Conservation (phyloP, 2,888 invertebrate species). For the Hanleya hanleyi region DNA sequence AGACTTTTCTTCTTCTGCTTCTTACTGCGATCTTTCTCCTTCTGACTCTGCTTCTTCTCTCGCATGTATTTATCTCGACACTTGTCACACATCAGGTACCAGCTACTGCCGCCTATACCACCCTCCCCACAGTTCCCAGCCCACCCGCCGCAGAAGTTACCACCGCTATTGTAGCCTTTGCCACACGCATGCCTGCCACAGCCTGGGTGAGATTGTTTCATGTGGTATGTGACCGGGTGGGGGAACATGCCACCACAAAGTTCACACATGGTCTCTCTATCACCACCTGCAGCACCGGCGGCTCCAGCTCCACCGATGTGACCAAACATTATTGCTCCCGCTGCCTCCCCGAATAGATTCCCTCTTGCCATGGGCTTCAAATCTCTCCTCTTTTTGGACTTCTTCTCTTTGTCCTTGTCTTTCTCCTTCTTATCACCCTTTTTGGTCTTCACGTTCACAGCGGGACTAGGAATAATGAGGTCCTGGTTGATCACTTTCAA, state of each 20-base stretch:
- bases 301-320: conserved; percentile 15
- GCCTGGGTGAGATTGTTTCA: conserved; percentile 91
- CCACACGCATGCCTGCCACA: conserved; percentile 90
- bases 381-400: conserved; percentile 78
- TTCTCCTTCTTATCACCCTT: conserved; percentile 60
- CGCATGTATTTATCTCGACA: conserved; percentile 87
- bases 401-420: conserved; percentile 63
- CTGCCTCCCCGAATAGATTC: conserved; percentile 60
- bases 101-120: conserved; percentile 83
- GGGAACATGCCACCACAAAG: conserved; percentile 82
- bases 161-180: conserved; percentile 93
- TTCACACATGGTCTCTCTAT: conserved; percentile 82
- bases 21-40: conserved; percentile 71
- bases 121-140: conserved; percentile 92
- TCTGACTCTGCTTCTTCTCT: conserved; percentile 62
- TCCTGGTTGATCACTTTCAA: conserved; percentile 78
- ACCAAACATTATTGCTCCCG: conserved; percentile 44
- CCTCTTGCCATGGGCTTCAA: conserved; percentile 70
- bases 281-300: conserved; percentile 26
- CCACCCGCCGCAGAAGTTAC: conserved; percentile 91
- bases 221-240: conserved; percentile 91
- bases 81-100: conserved; percentile 94
- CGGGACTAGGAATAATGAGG: conserved; percentile 78
- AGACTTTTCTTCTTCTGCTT: conserved; percentile 59
- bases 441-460: conserved; percentile 61